Conservation (phyloP, 2,888 invertebrate genomes). For the Choreutis nemorana region DNA sequence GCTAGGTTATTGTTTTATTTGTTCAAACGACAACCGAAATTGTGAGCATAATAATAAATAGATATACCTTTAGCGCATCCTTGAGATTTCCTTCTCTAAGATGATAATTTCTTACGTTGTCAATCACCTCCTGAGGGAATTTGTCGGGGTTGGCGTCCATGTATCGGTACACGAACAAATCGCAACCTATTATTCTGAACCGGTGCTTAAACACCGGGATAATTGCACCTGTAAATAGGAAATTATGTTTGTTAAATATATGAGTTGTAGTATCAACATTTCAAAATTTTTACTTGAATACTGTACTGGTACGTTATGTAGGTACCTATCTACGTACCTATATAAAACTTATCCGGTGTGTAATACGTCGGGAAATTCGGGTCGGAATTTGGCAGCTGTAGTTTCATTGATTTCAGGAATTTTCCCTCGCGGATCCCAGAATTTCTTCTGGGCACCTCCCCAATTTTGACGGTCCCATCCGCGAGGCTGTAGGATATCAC, state of each 20-base stretch:
- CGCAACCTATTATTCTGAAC: conserved; percentile 80
- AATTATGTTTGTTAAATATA: too few species aligned
- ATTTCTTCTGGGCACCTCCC: conserved; percentile 75
- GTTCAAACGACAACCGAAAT: too few species aligned
- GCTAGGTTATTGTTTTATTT: too few species aligned
- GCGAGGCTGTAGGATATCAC: conserved; percentile 78
- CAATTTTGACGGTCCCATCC: conserved; percentile 78
- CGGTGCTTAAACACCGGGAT: conserved; percentile 78
- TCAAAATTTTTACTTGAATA: too few species aligned
- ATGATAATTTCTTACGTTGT: conserved; percentile 74
- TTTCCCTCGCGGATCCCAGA: conserved; percentile 80
- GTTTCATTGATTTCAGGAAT: conserved; percentile 72
- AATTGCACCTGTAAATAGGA: conserved; percentile 66
- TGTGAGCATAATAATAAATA: too few species aligned
- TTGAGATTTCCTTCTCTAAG: conserved; percentile 70
- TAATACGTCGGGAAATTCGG: conserved; percentile 78
- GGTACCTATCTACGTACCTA: conserved; percentile 56
- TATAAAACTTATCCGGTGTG: conserved; percentile 79
- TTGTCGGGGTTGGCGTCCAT: conserved; percentile 76
- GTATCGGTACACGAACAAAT: conserved; percentile 80
- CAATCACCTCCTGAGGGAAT: conserved; percentile 72
- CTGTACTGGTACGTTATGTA: neutral
- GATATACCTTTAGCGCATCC: conserved; percentile 57
- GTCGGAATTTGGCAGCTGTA: conserved; percentile 74
- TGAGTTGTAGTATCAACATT: too few species aligned